Percentiles rank a stretch among this genome's conserved stretches.
phyloP scores from a whole-genome alignment of 1,140 invertebrate species.

The Drosophila persimilis region DNA sequence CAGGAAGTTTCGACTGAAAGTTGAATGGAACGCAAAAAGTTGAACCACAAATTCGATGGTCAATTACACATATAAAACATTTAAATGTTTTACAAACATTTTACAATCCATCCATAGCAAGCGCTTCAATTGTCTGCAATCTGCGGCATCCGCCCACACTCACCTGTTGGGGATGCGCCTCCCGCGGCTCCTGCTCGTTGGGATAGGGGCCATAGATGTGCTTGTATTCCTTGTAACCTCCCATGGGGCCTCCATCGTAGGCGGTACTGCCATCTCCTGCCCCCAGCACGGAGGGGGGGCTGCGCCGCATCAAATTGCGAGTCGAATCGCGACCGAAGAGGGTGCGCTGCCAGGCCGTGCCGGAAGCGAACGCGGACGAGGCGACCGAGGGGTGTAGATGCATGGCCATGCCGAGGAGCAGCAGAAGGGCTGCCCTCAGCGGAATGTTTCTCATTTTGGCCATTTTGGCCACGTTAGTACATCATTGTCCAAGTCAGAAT shows the following conservation, averaged over 20 bases:
- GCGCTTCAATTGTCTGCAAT: neutral
- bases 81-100: neutral
- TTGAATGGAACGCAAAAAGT: too few relatives aligned
- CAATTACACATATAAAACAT: too few relatives aligned
- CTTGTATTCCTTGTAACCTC: slow-evolving; percentile 42
- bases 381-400: slow-evolving; percentile 39
- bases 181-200: slow-evolving; percentile 18
- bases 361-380: slow-evolving; percentile 15
- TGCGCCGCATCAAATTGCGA: slow-evolving; percentile 88
- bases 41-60: too few relatives aligned
- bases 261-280: slow-evolving; percentile 13
- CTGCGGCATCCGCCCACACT: slow-evolving; percentile 27
- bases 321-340: slow-evolving; percentile 91
- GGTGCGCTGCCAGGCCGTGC: slow-evolving; percentile 87
- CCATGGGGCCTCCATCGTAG: slow-evolving; percentile 24
- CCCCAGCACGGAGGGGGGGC: neutral
- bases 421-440: slow-evolving; percentile 62
- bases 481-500: slow-evolving; percentile 36
- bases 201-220: slow-evolving; percentile 38
- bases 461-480: slow-evolving; percentile 55
- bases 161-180: slow-evolving; percentile 56
- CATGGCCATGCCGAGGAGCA: slow-evolving; percentile 66
- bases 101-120: neutral
- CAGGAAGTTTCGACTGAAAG: too few relatives aligned
- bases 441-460: slow-evolving; percentile 68